Evolutionary conservation across 2,113 vertebrate species (phyloP).

Genomic region (Pachypanchax playfairii): DNA sequence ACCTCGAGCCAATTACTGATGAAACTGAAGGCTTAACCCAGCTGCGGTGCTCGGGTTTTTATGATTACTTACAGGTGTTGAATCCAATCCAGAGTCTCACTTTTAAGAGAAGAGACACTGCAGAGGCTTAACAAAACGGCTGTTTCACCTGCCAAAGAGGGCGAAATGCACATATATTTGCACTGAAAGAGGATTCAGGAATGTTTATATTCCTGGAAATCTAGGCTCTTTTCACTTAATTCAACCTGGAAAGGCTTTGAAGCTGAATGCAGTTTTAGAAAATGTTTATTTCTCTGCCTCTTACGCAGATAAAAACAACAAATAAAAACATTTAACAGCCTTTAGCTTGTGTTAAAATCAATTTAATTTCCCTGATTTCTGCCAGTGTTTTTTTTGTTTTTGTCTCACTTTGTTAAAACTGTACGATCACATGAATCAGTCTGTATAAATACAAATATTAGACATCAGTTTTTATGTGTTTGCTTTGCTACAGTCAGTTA

Average conservation of each 20-base stretch:
- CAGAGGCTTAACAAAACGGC: slow-evolving; percentile 18
- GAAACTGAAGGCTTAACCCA: slow-evolving; percentile 60
- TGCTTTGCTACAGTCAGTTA: too few relatives aligned
- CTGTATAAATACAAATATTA: too few relatives aligned
- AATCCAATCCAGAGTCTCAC: slow-evolving; percentile 15
- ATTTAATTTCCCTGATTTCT: background rate
- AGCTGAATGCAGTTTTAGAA: background rate
- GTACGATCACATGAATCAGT: too few relatives aligned
- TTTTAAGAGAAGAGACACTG: slow-evolving; percentile 22
- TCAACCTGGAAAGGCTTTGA: background rate
- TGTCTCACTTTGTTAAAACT: background rate
- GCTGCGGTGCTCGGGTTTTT: slow-evolving; percentile 37
- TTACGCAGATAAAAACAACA: background rate
- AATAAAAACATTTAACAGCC: background rate
- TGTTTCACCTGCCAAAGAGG: slow-evolving; percentile 8
- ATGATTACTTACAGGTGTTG: slow-evolving; percentile 49
- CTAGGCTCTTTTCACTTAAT: background rate
- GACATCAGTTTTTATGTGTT: too few relatives aligned
- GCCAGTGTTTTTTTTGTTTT: background rate
- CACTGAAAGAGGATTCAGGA: slow-evolving; percentile 19
- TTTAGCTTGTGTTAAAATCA: background rate
- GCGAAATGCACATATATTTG: slow-evolving; percentile 9
- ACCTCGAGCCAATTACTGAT: slow-evolving; percentile 60
- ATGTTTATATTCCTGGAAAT: background rate
- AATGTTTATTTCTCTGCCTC: background rate